A percentile compares a stretch with the other conserved stretches of the same genome.
phyloP scores from a whole-genome alignment of 2,113 vertebrate genomes.

The Edolisoma coerulescens region DNA sequence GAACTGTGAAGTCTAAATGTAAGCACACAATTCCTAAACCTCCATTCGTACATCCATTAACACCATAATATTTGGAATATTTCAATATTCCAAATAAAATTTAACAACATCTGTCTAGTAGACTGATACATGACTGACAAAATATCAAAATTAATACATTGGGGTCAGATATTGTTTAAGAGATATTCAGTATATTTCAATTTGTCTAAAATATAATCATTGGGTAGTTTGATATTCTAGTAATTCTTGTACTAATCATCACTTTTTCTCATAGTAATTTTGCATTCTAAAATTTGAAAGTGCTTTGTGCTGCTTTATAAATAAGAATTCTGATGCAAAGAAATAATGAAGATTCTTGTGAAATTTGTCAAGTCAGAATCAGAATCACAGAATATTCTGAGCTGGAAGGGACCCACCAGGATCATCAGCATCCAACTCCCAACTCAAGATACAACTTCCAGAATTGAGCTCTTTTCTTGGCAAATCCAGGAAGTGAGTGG shows the following conservation, averaged over 20 bases:
- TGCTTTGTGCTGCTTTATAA: not conserved
- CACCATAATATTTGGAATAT: not conserved
- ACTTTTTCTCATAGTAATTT: not conserved
- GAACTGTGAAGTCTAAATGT: not conserved
- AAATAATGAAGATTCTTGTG: not conserved
- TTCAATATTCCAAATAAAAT: not conserved
- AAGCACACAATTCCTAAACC: not conserved
- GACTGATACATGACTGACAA: not conserved
- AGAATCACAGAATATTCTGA: not conserved
- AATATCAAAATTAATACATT: not conserved
- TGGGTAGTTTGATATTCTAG: not conserved
- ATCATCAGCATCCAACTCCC: not conserved
- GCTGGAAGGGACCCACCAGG: not conserved
- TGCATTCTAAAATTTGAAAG: not conserved
- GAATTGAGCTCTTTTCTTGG: not conserved
- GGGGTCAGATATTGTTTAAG: not conserved
- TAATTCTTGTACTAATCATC: fast-evolving
- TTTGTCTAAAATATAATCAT: not conserved
- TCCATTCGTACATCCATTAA: not conserved
- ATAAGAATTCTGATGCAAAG: not conserved
- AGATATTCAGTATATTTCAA: not conserved
- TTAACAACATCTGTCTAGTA: not conserved
- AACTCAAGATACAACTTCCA: not conserved
- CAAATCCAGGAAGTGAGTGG: not conserved
- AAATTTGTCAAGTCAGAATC: not conserved